phyloP scores from a whole-genome alignment of 2,888 invertebrate species.

The Meandrusa payeni region DNA sequence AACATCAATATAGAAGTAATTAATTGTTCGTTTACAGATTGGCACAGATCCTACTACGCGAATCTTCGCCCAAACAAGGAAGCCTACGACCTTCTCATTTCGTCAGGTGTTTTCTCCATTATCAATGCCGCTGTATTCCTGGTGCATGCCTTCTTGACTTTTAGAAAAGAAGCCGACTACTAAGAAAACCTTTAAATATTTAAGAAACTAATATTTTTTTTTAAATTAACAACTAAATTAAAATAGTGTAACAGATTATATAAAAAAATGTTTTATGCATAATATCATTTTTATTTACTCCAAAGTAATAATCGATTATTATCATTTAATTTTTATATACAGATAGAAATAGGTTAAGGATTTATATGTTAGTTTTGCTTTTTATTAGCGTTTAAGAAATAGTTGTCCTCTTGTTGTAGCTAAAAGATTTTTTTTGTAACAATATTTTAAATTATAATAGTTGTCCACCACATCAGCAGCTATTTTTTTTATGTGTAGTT shows the following conservation, averaged over 20 bases:
- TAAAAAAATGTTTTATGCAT: neutral
- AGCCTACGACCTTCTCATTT: slow-evolving; percentile 84
- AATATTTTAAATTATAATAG: slow-evolving; percentile 9
- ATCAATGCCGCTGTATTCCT: slow-evolving; percentile 82
- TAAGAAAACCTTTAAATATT: slow-evolving; percentile 36
- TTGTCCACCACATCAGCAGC: slow-evolving; percentile 40
- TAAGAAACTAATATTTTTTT: neutral
- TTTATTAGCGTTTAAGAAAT: slow-evolving; percentile 2
- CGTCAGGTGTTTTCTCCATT: slow-evolving; percentile 83
- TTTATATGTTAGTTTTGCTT: neutral
- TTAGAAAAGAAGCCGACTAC: slow-evolving; percentile 77
- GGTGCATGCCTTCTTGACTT: slow-evolving; percentile 82
- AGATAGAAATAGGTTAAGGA: slow-evolving; percentile 7
- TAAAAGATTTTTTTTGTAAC: slow-evolving; percentile 10
- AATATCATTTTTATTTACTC: slow-evolving; percentile 24
- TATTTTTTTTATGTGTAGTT: slow-evolving; percentile 20
- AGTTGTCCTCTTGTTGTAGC: slow-evolving; percentile 24
- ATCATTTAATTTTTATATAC: slow-evolving; percentile 5
- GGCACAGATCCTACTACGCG: slow-evolving; percentile 72
- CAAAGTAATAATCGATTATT: slow-evolving; percentile 21
- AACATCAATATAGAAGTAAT: too few species aligned
- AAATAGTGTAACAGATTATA: slow-evolving; percentile 4
- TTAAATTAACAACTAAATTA: slow-evolving; percentile 1
- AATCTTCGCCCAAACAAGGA: slow-evolving; percentile 83
- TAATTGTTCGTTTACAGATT: slow-evolving; percentile 50